Evolutionary conservation across 2,888 invertebrate species (phyloP).

Genomic region (Pheosia gnoma): DNA sequence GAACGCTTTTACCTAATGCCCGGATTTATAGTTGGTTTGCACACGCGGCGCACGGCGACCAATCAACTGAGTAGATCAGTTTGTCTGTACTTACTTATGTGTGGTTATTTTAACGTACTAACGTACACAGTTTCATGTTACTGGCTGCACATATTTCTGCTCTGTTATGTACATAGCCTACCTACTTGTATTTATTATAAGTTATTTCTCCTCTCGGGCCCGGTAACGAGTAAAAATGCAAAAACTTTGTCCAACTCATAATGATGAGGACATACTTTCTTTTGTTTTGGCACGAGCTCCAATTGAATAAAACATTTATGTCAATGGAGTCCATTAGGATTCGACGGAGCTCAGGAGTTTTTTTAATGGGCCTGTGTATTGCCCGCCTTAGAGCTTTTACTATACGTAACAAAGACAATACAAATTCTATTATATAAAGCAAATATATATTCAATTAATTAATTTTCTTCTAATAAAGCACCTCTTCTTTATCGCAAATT

Average conservation of each 20-base stretch:
- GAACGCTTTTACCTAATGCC: slow-evolving; percentile 80
- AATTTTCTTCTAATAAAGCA: slow-evolving; percentile 11
- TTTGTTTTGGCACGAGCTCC: slow-evolving; percentile 76
- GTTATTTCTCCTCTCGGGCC: slow-evolving; percentile 54
- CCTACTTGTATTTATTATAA: slow-evolving; percentile 44
- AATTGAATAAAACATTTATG: slow-evolving; percentile 83
- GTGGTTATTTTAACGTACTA: not conserved
- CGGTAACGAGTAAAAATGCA: slow-evolving; percentile 74
- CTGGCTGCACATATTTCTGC: not conserved
- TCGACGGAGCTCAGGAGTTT: slow-evolving; percentile 65
- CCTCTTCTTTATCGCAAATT: no score
- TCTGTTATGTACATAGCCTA: not conserved
- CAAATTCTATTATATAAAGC: slow-evolving; percentile 28
- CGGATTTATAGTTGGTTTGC: slow-evolving; percentile 78
- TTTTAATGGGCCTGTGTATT: slow-evolving; percentile 59
- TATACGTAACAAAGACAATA: slow-evolving; percentile 38
- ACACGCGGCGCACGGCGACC: slow-evolving; percentile 67
- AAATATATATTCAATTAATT: slow-evolving; percentile 9
- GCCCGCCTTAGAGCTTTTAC: slow-evolving; percentile 29
- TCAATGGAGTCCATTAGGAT: slow-evolving; percentile 79
- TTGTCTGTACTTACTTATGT: slow-evolving; percentile 9
- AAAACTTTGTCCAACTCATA: slow-evolving; percentile 74
- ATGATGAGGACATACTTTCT: slow-evolving; percentile 76
- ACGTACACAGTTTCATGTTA: not conserved
- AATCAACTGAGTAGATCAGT: slow-evolving; percentile 55